phyloP scores from a whole-genome alignment of 2,113 vertebrate species.

The Cyphomyrus discorhynchus region DNA sequence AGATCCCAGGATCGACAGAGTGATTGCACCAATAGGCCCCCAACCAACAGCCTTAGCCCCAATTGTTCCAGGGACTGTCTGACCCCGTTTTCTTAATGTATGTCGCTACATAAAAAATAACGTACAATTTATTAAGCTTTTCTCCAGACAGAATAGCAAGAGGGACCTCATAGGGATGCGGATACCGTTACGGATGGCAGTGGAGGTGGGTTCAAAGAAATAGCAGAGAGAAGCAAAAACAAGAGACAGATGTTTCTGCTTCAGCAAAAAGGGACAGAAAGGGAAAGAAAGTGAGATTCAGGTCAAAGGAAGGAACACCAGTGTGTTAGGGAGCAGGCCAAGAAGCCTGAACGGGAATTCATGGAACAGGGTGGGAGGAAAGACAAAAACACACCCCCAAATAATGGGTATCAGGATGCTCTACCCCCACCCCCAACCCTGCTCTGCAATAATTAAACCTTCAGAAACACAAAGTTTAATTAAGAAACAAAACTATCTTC shows the following conservation, averaged over 20 bases:
- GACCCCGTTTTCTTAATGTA: not conserved
- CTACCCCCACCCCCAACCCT: not conserved
- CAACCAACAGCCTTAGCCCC: not conserved
- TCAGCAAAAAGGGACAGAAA: not conserved
- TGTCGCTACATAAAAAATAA: not conserved
- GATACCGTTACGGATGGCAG: not conserved
- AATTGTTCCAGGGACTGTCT: not conserved
- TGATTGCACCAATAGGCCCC: not conserved
- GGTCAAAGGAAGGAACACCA: not conserved
- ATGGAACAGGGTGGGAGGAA: not conserved
- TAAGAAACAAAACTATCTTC: not conserved
- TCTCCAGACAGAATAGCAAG: not conserved
- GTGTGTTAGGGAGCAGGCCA: not conserved
- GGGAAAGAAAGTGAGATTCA: not conserved
- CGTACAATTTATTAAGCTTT: not conserved
- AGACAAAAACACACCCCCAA: not conserved
- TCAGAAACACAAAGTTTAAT: not conserved
- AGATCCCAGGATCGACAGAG: not conserved
- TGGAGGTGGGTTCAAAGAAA: not conserved
- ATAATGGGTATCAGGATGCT: not conserved
- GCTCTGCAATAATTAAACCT: not conserved
- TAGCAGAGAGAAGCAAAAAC: not conserved
- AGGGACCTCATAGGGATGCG: not conserved
- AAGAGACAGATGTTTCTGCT: not conserved
- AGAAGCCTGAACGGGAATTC: not conserved